These are phyloP conservation scores for Alaudala cheleensis DNA, from an alignment of 2,113 vertebrate genomes.

Conservation along the genomic window DNA sequence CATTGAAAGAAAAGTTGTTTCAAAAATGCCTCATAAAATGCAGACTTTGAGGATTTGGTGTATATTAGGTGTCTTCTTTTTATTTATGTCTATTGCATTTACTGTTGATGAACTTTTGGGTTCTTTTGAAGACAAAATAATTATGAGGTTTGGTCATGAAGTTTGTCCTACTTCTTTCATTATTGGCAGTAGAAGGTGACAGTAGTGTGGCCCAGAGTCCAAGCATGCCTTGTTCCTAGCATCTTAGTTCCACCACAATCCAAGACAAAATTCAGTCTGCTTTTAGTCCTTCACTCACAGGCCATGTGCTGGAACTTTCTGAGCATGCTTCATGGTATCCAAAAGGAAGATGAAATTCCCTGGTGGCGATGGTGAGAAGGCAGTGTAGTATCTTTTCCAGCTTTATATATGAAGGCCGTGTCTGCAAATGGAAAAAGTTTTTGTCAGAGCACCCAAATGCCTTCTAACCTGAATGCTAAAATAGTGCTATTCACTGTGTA, in stretches of 20 bases:
- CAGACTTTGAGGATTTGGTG: not conserved
- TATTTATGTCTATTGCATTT: not conserved
- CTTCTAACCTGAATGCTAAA: not conserved
- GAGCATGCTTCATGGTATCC: not conserved
- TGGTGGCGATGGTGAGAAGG: not conserved
- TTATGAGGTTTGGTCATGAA: not conserved
- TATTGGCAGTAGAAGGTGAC: not conserved
- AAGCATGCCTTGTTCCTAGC: not conserved
- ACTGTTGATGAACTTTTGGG: not conserved
- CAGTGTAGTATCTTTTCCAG: not conserved
- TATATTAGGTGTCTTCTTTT: not conserved
- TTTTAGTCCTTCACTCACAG: not conserved
- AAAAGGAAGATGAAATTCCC: not conserved
- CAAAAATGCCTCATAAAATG: not conserved
- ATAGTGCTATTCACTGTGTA: fast-evolving
- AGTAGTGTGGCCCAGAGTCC: not conserved
- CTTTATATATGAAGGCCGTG: not conserved
- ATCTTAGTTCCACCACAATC: not conserved
- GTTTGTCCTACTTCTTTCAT: not conserved
- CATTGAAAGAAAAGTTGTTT: not conserved
- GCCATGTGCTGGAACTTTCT: not conserved
- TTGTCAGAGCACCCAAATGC: not conserved
- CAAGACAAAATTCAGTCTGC: not conserved
- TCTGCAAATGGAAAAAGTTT: not conserved
- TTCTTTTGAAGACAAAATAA: not conserved